These are phyloP conservation scores for Leptinotarsa haldemani DNA, from an alignment of 2,888 invertebrate species.

Conservation along the genomic window DNA sequence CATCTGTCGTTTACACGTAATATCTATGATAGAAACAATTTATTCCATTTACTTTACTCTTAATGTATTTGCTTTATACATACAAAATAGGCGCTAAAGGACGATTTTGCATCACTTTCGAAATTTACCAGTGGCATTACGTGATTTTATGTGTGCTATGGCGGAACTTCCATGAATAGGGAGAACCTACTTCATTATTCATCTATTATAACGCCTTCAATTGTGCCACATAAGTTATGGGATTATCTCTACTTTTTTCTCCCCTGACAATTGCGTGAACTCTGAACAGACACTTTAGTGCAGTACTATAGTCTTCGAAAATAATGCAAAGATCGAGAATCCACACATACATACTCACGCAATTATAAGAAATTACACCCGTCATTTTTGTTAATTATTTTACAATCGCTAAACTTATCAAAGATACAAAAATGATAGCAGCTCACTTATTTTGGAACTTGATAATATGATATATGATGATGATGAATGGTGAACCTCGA, in stretches of 20 bases:
- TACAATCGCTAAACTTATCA: conserved; percentile 46
- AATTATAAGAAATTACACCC: conserved; percentile 40
- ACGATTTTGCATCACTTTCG: conserved; percentile 39
- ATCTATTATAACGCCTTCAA: no score
- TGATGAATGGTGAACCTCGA: conserved; percentile 25
- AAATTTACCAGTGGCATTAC: not conserved
- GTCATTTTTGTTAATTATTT: conserved; percentile 38
- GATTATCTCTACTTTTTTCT: no score
- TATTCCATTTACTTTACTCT: conserved; percentile 50
- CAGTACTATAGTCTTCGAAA: conserved; percentile 20
- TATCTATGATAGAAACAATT: conserved; percentile 52
- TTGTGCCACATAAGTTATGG: no score
- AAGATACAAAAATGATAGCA: conserved; percentile 57
- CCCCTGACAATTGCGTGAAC: no score
- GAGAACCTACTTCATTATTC: no score
- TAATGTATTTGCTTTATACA: conserved; percentile 56
- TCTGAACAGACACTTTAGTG: not conserved
- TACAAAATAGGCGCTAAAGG: conserved; percentile 55
- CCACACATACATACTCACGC: conserved; percentile 41
- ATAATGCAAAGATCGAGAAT: conserved; percentile 34
- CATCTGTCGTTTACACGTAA: conserved; percentile 48
- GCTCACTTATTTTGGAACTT: conserved; percentile 43
- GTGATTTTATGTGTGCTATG: no score
- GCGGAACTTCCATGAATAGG: no score
- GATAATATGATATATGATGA: conserved; percentile 34